Evolutionary conservation across 2,888 invertebrate genomes (phyloP).

Genomic region (Abrostola tripartita): DNA sequence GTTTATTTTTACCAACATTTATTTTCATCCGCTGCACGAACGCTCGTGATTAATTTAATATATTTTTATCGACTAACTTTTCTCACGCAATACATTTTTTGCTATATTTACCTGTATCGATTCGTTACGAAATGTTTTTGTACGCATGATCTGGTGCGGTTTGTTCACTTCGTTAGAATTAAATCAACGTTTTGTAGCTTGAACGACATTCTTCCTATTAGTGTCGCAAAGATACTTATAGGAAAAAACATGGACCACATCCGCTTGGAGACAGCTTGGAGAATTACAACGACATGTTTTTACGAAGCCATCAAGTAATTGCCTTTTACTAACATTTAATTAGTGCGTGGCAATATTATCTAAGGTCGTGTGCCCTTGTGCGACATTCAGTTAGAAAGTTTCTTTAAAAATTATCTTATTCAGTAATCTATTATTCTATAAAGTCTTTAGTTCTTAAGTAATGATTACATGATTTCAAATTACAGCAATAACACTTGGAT

Average conservation of each 20-base stretch:
- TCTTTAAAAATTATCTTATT: slow-evolving; percentile 2
- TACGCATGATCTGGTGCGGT: slow-evolving; percentile 51
- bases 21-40: slow-evolving; percentile 72
- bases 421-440: slow-evolving; percentile 9
- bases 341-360: slow-evolving; percentile 2
- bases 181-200: slow-evolving; percentile 36
- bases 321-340: slow-evolving; percentile 10
- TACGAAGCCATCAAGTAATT: slow-evolving; percentile 7
- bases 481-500: slow-evolving; percentile 57
- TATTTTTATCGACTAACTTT: slow-evolving; percentile 76
- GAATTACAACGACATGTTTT: slow-evolving; percentile 7
- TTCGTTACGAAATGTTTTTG: slow-evolving; percentile 62
- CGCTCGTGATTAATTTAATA: slow-evolving; percentile 84
- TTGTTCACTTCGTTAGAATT: slow-evolving; percentile 49
- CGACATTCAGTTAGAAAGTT: slow-evolving; percentile 1
- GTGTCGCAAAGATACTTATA: slow-evolving; percentile 29
- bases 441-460: slow-evolving; percentile 23
- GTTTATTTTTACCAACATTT: slow-evolving; percentile 70
- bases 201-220: slow-evolving; percentile 47
- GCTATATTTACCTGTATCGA: slow-evolving; percentile 62
- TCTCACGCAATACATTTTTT: slow-evolving; percentile 79
- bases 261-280: slow-evolving; percentile 26
- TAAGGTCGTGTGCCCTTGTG: not conserved
- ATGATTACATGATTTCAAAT: slow-evolving; percentile 48
- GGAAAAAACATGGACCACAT: slow-evolving; percentile 39